Evolutionary conservation across 92 coral and sea anemone species (phyloP).

Genomic region (Epizoanthus scotinus): DNA sequence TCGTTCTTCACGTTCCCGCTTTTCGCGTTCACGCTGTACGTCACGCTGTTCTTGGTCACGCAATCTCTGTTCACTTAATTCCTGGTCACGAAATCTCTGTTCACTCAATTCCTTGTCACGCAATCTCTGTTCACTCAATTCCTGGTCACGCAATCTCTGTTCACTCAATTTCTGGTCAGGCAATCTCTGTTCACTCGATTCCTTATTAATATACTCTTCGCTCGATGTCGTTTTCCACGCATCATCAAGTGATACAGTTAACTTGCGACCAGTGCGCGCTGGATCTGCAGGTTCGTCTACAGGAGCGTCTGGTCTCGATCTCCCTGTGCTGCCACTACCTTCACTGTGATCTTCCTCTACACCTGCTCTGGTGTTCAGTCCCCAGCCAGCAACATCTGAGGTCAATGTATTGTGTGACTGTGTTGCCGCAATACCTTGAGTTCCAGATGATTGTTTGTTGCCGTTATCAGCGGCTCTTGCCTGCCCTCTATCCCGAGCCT

Average conservation of each 20-base stretch:
- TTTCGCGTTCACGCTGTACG: slow-evolving; percentile 39
- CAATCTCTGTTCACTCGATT: neutral
- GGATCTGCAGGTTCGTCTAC: neutral
- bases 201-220: slow-evolving; percentile 6
- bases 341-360: neutral
- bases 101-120: too few species aligned
- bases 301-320: neutral
- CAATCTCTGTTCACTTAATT: slow-evolving; percentile 2
- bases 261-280: neutral
- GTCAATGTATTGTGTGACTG: neutral
- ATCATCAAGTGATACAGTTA: slow-evolving; percentile 46
- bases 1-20: slow-evolving; percentile 56
- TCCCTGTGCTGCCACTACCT: neutral
- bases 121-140: slow-evolving; percentile 10
- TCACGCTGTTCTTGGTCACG: slow-evolving; percentile 26
- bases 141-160: too few species aligned
- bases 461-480: neutral
- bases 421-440: neutral
- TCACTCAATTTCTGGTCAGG: slow-evolving; percentile 17
- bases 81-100: neutral
- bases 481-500: neutral
- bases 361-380: neutral
- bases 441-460: neutral
- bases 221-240: slow-evolving; percentile 48
- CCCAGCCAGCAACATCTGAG: slow-evolving; percentile 23